Evolutionary conservation across 2,888 invertebrate species (phyloP), one percentile per base, ranked within the genome.

Genomic region (Lasioglossum oenotherae): DNA sequence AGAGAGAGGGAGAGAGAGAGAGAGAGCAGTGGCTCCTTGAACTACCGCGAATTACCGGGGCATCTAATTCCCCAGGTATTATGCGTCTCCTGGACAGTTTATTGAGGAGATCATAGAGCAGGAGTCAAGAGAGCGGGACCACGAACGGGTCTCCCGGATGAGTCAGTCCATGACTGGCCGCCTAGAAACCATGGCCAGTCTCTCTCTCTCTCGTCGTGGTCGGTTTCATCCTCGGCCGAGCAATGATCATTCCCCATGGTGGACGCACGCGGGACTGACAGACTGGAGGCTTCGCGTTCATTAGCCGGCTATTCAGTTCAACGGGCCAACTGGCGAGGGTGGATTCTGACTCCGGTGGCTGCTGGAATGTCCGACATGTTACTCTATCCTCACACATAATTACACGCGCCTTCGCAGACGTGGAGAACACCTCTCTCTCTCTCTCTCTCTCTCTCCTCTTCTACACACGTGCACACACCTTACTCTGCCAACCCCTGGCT

Each of bases 291-390:
- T 91, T 92, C 91, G 91, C 93, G 94, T 95, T 95, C 95, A 95
- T 95, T 95, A 94, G 94, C 94, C 91, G 92, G 92, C 94, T 94
- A 94, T 94, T 94, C 94, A 94, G 93, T 94, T 93, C 92, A 93
- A 92, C 94, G 92, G 92, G 93, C 93, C 93, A 93, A 93, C 93
- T 92, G 93, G 91, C 86, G 93, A 93, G 94, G 94, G 94, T 94
- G 94, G 94, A 92, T 93, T 91, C 91, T 89, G 90, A 91, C 92
- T 91, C 90, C 91, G 90, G 92, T 93, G 91, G 93, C 93, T 93
- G 93, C 92, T 92, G 94, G 94, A 93, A 94, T 94, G 93, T 93
- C 89, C 93, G 93, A 94, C 93, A 92, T 92, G 94, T 94, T 93
- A 92, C 93, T 93, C 92, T 91, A 92, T 93, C 91, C 93, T 92